These are phyloP conservation scores for Zenarchopterus dispar DNA, from an alignment of 2,797 vertebrate species.

Conservation along the genomic window DNA sequence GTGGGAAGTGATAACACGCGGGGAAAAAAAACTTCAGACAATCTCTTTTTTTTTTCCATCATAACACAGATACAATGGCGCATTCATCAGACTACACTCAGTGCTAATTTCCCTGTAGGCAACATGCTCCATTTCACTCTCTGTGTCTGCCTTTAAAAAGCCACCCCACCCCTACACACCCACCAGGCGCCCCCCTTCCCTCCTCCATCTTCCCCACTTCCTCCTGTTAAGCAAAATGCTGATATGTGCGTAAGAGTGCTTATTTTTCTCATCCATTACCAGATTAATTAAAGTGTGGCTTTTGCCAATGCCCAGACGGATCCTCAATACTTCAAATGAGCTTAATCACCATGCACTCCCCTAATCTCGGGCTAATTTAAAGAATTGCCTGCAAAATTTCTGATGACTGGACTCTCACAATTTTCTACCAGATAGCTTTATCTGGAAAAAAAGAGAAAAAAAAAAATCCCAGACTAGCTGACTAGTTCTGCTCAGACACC, in stretches of 20 bases:
- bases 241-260: slow-evolving; percentile 82
- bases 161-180: slow-evolving; percentile 11
- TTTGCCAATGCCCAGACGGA: slow-evolving; percentile 84
- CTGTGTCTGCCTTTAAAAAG: slow-evolving; percentile 75
- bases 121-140: slow-evolving; percentile 81
- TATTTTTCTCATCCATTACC: slow-evolving; percentile 84
- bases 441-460: slow-evolving; percentile 38
- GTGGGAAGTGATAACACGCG: slow-evolving; percentile 58
- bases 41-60: slow-evolving; percentile 54
- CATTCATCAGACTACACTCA: slow-evolving; percentile 79
- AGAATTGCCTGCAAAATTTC: slow-evolving; percentile 79
- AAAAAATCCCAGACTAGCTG: slow-evolving; percentile 50
- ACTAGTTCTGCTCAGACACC: slow-evolving; percentile 62
- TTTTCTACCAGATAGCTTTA: slow-evolving; percentile 72
- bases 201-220: slow-evolving; percentile 60
- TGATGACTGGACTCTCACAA: slow-evolving; percentile 78
- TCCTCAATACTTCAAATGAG: slow-evolving; percentile 85
- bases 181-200: background rate
- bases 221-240: slow-evolving; percentile 79
- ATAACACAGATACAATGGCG: slow-evolving; percentile 77
- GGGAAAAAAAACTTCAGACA: slow-evolving; percentile 54
- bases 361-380: slow-evolving; percentile 84
- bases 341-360: slow-evolving; percentile 83
- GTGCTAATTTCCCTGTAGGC: slow-evolving; percentile 83
- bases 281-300: slow-evolving; percentile 86